Percentiles rank a stretch among this genome's conserved stretches.
phyloP scores from a whole-genome alignment of 2,113 vertebrate species.

The Centropus bengalensis region DNA sequence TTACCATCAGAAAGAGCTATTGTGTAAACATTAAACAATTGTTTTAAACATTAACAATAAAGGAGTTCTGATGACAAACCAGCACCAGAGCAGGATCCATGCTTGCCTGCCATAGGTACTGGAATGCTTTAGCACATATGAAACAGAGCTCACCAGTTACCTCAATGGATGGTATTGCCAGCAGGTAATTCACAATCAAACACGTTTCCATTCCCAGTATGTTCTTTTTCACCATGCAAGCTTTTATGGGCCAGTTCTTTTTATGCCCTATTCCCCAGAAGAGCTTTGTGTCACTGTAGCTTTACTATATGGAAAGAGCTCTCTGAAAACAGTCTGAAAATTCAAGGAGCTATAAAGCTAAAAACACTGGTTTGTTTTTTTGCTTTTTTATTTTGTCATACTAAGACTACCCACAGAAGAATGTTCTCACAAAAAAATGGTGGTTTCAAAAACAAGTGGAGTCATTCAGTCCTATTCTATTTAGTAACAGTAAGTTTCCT shows the following conservation, averaged over 20 bases:
- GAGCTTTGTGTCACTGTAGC: slow-evolving; percentile 30
- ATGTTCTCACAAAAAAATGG: slow-evolving; percentile 47
- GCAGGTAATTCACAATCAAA: slow-evolving; percentile 11
- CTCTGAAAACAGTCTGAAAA: slow-evolving; percentile 58
- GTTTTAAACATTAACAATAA: slow-evolving; percentile 41
- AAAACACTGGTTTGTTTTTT: neutral
- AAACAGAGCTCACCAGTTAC: neutral
- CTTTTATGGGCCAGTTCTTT: slow-evolving; percentile 10
- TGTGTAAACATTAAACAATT: slow-evolving; percentile 34
- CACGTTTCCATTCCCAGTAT: neutral
- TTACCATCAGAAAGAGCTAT: slow-evolving; percentile 13
- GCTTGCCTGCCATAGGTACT: neutral
- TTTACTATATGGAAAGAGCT: slow-evolving; percentile 34
- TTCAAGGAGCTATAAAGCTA: slow-evolving; percentile 63
- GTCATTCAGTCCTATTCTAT: slow-evolving; percentile 21
- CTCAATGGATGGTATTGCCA: neutral
- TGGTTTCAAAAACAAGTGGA: slow-evolving; percentile 44
- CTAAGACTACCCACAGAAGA: slow-evolving; percentile 18
- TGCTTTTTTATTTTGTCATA: neutral
- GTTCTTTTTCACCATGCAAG: slow-evolving; percentile 41
- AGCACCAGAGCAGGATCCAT: neutral
- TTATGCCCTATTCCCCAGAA: slow-evolving; percentile 17
- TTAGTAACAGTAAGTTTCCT: slow-evolving; percentile 57
- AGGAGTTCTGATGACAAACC: slow-evolving; percentile 34
- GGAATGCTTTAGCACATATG: neutral